A percentile compares a stretch with the other conserved stretches of the same genome.
Conservation (phyloP, 2,888 invertebrate species). For the Hydriomena furcata region DNA sequence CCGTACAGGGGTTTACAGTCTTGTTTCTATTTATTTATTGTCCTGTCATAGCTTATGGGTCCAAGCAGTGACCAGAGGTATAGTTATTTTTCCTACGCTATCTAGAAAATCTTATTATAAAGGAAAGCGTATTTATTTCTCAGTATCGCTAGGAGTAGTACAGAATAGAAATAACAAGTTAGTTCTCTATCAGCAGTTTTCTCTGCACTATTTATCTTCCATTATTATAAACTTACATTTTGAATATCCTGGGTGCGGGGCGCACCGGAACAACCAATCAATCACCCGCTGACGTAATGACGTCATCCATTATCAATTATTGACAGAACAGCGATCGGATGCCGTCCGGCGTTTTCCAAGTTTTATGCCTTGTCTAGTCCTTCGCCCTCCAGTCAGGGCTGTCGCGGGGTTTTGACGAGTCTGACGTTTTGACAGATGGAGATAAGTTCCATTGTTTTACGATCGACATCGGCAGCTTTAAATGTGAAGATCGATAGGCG, state of each 20-base stretch:
- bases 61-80: no score
- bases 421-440: conserved; percentile 22
- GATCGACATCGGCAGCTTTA: conserved; percentile 15
- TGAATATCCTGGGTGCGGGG: conserved; percentile 33
- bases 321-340: conserved; percentile 74
- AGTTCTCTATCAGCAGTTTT: no score
- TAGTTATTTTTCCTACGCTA: no score
- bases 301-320: conserved; percentile 83
- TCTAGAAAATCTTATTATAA: no score
- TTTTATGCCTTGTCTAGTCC: conserved; percentile 59
- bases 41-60: no score
- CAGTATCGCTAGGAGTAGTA: no score
- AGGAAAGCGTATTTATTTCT: no score
- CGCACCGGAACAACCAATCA: conserved; percentile 67
- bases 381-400: conserved; percentile 19
- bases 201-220: conserved; percentile 11
- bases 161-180: no score
- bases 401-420: conserved; percentile 17
- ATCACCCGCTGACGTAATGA: conserved; percentile 77
- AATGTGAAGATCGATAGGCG: background rate
- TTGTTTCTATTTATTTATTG: no score
- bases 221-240: conserved; percentile 31
- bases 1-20: no score
- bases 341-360: conserved; percentile 70
- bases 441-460: conserved; percentile 18